Evolutionary conservation across 2,113 vertebrate species (phyloP).

Genomic region (Petromus typicus): DNA sequence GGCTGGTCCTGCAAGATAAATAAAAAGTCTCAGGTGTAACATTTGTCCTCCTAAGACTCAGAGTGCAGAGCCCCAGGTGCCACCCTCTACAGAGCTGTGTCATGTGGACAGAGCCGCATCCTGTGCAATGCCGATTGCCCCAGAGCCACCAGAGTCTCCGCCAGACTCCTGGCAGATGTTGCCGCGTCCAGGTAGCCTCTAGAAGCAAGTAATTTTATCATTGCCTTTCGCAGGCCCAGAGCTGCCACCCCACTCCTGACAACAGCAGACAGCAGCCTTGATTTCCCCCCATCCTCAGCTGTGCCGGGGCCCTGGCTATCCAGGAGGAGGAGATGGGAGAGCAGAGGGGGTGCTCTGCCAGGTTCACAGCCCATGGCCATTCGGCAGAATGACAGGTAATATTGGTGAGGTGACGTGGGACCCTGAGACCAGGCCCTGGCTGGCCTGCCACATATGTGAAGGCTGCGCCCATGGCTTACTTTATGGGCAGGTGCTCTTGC

Average conservation of each 20-base stretch:
- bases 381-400: neutral
- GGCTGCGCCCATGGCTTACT: neutral
- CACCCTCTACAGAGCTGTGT: neutral
- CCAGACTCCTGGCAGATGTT: slow-evolving; percentile 77
- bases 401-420: neutral
- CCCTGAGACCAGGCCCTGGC: too few species aligned
- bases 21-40: neutral
- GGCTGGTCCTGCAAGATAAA: neutral
- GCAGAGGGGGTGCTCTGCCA: slow-evolving; percentile 10
- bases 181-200: slow-evolving; percentile 81
- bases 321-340: neutral
- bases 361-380: neutral
- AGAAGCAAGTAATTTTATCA: slow-evolving; percentile 81
- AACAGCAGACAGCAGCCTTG: slow-evolving; percentile 54
- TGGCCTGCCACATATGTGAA: neutral
- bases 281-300: slow-evolving; percentile 62
- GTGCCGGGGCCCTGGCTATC: slow-evolving; percentile 58
- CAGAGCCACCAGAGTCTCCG: slow-evolving; percentile 2
- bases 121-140: slow-evolving; percentile 62
- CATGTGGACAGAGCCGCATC: slow-evolving; percentile 44
- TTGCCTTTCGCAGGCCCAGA: slow-evolving; percentile 51
- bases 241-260: slow-evolving; percentile 48
- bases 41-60: neutral
- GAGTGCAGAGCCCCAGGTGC: neutral
- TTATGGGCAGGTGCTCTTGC: too few species aligned